Evolutionary conservation across 2,888 invertebrate genomes (phyloP).

Genomic region (Arrhopalites spinosus): DNA sequence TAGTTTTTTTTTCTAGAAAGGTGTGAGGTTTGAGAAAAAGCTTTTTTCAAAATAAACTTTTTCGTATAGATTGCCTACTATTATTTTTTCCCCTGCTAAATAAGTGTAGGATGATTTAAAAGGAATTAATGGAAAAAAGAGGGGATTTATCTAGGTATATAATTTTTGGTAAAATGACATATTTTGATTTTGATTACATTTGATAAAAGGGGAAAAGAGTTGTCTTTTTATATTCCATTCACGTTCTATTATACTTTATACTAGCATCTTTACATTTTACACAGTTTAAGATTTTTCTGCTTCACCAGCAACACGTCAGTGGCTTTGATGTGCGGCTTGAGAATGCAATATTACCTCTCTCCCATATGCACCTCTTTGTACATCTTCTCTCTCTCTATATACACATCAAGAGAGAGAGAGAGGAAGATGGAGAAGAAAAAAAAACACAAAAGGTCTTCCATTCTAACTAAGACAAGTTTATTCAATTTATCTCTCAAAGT

Average conservation of each 20-base stretch:
- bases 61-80: no score
- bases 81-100: no score
- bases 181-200: constrained; percentile 9
- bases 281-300: constrained; percentile 32
- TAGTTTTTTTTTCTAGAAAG: no score
- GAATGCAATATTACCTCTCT: not conserved
- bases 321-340: constrained; percentile 7
- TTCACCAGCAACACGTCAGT: constrained; percentile 16
- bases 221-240: constrained; percentile 31
- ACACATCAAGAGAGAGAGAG: not conserved
- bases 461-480: constrained; percentile 36
- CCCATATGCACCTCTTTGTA: not conserved
- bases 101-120: no score
- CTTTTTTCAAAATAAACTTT: no score
- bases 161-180: not conserved
- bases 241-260: constrained; percentile 27
- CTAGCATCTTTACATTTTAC: constrained; percentile 31
- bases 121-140: not conserved
- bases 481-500: constrained; percentile 35
- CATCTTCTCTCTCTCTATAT: not conserved
- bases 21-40: no score
- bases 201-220: not conserved
- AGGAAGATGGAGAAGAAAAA: not conserved
- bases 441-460: constrained; percentile 27
- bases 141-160: not conserved